Evolutionary conservation across 1,140 invertebrate genomes (phyloP).

Genomic region (Brachionus sp.): DNA sequence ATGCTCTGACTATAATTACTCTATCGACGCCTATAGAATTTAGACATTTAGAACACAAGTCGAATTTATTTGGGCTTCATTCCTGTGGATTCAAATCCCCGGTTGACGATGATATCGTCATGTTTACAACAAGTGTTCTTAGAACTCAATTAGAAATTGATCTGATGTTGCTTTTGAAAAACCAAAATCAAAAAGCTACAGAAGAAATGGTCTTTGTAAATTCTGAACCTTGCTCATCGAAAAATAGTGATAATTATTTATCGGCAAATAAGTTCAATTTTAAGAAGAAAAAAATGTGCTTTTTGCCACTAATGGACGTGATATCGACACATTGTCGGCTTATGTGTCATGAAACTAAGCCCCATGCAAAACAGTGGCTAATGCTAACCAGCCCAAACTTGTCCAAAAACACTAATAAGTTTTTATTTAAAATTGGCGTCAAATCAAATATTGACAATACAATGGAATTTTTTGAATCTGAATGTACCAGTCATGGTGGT

Average conservation of each 20-base stretch:
- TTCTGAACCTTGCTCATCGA: constrained; percentile 72
- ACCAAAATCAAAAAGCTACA: not conserved
- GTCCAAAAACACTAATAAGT: not conserved
- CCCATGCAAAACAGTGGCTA: constrained; percentile 24
- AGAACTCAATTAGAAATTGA: constrained; percentile 38
- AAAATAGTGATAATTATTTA: constrained; percentile 70
- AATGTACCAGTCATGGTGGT: not conserved
- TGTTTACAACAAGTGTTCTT: constrained; percentile 38
- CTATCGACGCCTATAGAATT: constrained; percentile 1
- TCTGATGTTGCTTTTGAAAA: constrained; percentile 29
- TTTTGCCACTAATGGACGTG: constrained; percentile 59
- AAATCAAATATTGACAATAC: constrained; percentile 53
- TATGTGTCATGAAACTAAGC: constrained; percentile 31
- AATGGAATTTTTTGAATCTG: constrained; percentile 50
- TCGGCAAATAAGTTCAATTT: constrained; percentile 48
- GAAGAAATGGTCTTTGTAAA: constrained; percentile 64
- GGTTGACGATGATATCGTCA: constrained; percentile 6
- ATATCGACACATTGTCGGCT: constrained; percentile 26
- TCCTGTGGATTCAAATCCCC: not conserved
- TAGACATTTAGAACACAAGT: not conserved
- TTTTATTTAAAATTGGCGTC: constrained; percentile 36
- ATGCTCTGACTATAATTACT: constrained; percentile 11
- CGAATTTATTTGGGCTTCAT: not conserved
- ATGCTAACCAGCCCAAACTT: not conserved
- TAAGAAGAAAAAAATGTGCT: constrained; percentile 72